Base-by-base conservation (phyloP, 2,113 vertebrate species). In the Actenoides lindsayi region DNA sequence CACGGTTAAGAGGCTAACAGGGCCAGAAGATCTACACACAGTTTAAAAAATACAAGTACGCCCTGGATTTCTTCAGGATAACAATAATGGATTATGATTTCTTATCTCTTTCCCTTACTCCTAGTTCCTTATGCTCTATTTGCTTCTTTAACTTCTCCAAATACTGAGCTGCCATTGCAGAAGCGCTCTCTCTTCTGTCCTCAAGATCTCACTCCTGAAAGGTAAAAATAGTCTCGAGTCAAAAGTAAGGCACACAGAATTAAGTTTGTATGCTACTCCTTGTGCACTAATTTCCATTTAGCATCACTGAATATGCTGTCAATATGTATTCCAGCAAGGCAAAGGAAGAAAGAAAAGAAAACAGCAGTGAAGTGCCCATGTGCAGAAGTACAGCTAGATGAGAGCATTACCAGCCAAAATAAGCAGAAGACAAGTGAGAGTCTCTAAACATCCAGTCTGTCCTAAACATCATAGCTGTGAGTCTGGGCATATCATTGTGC, bases 61-160 rank as follows among this genome's bases (percentile, higher is more conserved):
- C 10, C 10, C 13, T 81, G 28, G 18, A 70, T 75, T 95, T 83
- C 50, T 87, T 87, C 60, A 75, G 54, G 5, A 77, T 5, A 83
- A 71, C 62, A 76, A 71, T 51, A 93, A 95, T 39, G 59, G 35
- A 46, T 88, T 5, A 19, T 41, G 18, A 44, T 77, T 90, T 95
- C 35, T 83, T 86, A 48, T 71, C 8, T 79, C 27, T 73, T 91
- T 71, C 19, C 39, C 68, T 84, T 87, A 37, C 30, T 60, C 11
- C 25, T 67, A n/a, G 50, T 77, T 92, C 19, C 54, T 92, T 83
- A 80, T 23, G 71, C 50, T 92, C 54, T 80, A 11, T 65, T 79
- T 95, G 16, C 59, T 95, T 93, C 37, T n/a, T 83, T 92, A 68
- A 83, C 79, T 54, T 70, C 83, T 59, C 75, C 50, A 93, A 93